Conservation (phyloP, 1,140 invertebrate genomes). For the Ctenoplectra terminalis region DNA sequence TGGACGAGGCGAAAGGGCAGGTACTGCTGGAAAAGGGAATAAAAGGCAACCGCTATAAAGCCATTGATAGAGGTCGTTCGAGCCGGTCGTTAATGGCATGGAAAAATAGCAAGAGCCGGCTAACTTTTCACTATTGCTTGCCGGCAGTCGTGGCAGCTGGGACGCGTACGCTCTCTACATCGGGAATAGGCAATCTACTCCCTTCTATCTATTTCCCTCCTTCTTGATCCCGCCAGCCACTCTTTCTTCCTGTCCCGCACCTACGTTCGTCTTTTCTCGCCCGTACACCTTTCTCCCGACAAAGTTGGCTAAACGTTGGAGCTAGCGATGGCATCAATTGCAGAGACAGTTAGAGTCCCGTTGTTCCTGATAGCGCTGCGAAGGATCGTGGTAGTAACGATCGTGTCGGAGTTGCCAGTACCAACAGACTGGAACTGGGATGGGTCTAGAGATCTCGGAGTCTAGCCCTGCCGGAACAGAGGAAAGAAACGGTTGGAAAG, state of each 20-base stretch:
- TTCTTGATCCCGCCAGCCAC: not conserved
- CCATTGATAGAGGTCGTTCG: slow-evolving; percentile 78
- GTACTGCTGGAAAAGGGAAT: slow-evolving; percentile 56
- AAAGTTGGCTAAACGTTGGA: slow-evolving; percentile 36
- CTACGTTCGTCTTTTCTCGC: not conserved
- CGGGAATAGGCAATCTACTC: slow-evolving; percentile 34
- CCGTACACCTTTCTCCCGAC: slow-evolving; percentile 1
- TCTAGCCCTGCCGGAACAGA: not conserved
- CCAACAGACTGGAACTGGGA: slow-evolving; percentile 28
- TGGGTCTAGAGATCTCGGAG: slow-evolving; percentile 21
- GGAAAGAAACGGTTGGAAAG: slow-evolving; percentile 41
- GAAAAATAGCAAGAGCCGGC: slow-evolving; percentile 76
- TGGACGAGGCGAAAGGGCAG: slow-evolving; percentile 14
- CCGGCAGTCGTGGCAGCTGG: slow-evolving; percentile 54
- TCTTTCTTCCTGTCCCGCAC: not conserved
- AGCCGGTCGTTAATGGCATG: slow-evolving; percentile 78
- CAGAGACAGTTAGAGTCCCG: slow-evolving; percentile 28
- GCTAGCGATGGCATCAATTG: slow-evolving; percentile 45
- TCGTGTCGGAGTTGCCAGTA: slow-evolving; percentile 19
- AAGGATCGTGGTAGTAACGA: slow-evolving; percentile 29
- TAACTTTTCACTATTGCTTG: slow-evolving; percentile 70
- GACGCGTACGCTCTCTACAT: slow-evolving; percentile 35
- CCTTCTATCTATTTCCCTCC: not conserved
- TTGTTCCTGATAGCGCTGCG: slow-evolving; percentile 37
- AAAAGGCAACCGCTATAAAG: slow-evolving; percentile 75